Evolutionary conservation across 1,140 invertebrate species (phyloP).

Genomic region (Brachionus rubens): DNA sequence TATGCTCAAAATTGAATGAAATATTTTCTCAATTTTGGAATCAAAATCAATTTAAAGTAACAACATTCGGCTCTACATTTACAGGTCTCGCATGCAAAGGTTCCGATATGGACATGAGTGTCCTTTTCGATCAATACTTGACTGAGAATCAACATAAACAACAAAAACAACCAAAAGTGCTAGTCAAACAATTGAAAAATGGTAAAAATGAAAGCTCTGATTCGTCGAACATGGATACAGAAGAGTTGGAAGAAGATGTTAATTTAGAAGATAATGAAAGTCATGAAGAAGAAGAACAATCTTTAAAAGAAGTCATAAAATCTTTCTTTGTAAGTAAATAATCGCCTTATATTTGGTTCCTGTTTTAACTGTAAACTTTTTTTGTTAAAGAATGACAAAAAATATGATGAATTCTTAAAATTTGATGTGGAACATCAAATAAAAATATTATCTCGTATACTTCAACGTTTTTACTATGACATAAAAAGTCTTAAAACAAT

Average conservation of each 20-base stretch:
- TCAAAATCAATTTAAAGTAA: background rate
- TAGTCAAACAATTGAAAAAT: constrained; percentile 14
- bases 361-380: background rate
- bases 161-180: constrained; percentile 4
- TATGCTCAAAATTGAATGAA: background rate
- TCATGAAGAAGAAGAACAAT: constrained; percentile 23
- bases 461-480: constrained; percentile 32
- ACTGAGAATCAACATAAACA: constrained; percentile 16
- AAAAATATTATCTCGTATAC: constrained; percentile 5
- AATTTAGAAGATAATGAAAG: constrained; percentile 23
- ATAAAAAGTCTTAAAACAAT: constrained; percentile 41
- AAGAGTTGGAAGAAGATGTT: constrained; percentile 36
- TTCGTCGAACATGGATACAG: constrained; percentile 19
- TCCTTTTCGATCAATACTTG: constrained; percentile 21
- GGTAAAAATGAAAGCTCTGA: constrained; percentile 27
- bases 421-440: constrained; percentile 45
- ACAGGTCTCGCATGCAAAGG: constrained; percentile 30
- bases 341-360: background rate
- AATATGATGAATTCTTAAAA: constrained; percentile 43
- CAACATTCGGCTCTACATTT: constrained; percentile 10
- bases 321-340: constrained; percentile 32
- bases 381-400: constrained; percentile 28
- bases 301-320: constrained; percentile 15
- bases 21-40: constrained; percentile 15
- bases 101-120: constrained; percentile 34